Evolutionary conservation across 2,113 vertebrate genomes (phyloP), one percentile per base, ranked within the genome.

Genomic region (Megaceryle maxima): DNA sequence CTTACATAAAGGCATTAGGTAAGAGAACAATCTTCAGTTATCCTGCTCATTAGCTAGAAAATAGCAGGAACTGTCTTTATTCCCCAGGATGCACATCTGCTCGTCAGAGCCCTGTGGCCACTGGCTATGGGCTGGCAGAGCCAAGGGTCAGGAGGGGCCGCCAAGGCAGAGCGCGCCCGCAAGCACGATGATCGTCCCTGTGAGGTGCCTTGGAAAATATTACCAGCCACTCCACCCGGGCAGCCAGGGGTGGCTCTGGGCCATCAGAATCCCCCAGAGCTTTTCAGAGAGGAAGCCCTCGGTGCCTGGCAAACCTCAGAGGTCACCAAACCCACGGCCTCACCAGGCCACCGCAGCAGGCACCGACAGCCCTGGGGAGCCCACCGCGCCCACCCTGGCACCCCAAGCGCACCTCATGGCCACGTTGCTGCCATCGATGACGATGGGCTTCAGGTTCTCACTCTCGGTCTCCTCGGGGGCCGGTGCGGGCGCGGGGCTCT

Each of bases 391-490:
- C 41, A 3, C 46, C 82, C 73, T 4, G 16, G 16, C 10, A 1
- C 24, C 66, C 81, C 24, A 9, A 14, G 88, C 96, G 6, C 96
- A 99, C 99, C 99, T 99, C 99, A 99, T 99, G 87, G 99, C 99
- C 86, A 99, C 99, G 20, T 99, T 99, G 98, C 99, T 99, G 55
- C 99, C 99, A 5, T 99, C 99, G 51, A 99, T 99, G 17, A 99
- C 99, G 48, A 99, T 91, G 3, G 99, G 98, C 72, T 98, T 99
- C 92, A 99, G 89, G 72, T 98, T 98, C 15, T 95, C 90, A 35
- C 98, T 93, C 7, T 97, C 94, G 5, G 94, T 78, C 21, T 98
- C 97, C 8, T 96, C 97, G 13, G 92, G 74, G 53, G 96, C 75
- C 6, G 91, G 43, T 1, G 53, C 13, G 26, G 96, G 48, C 7